Evolutionary conservation across 2,113 vertebrate genomes (phyloP).

Genomic region (Haemorhous mexicanus): DNA sequence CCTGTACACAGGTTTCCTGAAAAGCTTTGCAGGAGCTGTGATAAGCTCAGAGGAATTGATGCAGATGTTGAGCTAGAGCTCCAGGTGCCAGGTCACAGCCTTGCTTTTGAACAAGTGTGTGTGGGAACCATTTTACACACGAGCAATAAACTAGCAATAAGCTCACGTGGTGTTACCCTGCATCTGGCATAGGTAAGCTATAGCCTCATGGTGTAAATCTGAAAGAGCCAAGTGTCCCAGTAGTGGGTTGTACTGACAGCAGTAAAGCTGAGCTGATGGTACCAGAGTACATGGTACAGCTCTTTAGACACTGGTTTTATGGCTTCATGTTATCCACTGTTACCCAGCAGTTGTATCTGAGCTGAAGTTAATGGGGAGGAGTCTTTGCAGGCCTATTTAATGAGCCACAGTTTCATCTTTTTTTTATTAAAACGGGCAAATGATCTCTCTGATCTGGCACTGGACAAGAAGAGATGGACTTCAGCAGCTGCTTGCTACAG

Average conservation of each 20-base stretch:
- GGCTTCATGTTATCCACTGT: neutral
- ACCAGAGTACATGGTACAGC: neutral
- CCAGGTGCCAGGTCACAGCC: neutral
- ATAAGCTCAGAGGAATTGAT: neutral
- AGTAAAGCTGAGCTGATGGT: neutral
- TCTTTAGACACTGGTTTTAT: neutral
- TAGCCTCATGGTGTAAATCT: neutral
- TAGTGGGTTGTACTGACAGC: neutral
- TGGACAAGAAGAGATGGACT: neutral
- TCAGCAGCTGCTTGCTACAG: neutral
- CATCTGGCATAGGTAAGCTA: neutral
- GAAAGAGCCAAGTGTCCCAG: neutral
- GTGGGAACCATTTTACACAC: neutral
- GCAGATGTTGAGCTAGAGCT: neutral
- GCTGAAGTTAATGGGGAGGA: neutral
- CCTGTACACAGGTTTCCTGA: neutral
- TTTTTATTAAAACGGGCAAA: neutral
- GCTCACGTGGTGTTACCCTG: neutral
- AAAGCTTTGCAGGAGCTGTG: neutral
- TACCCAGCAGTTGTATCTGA: neutral
- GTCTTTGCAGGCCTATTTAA: neutral
- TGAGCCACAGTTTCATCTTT: neutral
- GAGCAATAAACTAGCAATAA: constrained; percentile 8
- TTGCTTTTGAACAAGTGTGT: neutral
- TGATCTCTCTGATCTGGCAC: neutral